A percentile compares a stretch with the other conserved stretches of the same genome.
Conservation (phyloP, 2,797 vertebrate genomes). For the Phalloptychus januarius region DNA sequence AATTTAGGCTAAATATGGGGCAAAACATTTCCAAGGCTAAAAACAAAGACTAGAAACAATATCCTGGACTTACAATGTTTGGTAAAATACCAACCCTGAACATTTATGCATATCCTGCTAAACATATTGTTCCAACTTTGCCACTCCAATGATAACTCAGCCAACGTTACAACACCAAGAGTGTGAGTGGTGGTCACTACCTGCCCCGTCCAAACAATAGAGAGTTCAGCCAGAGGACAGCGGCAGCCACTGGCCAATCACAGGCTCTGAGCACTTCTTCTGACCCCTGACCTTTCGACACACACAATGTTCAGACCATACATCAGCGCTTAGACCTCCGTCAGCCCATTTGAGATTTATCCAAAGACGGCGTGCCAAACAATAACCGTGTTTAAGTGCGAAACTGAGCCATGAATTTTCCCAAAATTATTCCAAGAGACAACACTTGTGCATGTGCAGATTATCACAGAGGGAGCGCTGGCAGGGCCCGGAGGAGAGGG, state of each 20-base stretch:
- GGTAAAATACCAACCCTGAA: not conserved
- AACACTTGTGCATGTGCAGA: conserved; percentile 45
- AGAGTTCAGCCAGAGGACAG: conserved; percentile 94
- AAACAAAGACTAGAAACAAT: not conserved
- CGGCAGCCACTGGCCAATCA: conserved; percentile 91
- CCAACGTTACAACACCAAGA: conserved; percentile 59
- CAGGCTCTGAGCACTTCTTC: conserved; percentile 79
- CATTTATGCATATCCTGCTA: conserved; percentile 43
- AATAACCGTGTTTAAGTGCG: conserved; percentile 68
- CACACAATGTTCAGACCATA: conserved; percentile 80
- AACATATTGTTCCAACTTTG: conserved; percentile 53
- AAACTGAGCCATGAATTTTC: conserved; percentile 56
- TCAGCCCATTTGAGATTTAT: conserved; percentile 57
- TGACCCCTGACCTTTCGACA: conserved; percentile 84
- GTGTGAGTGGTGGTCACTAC: conserved; percentile 79
- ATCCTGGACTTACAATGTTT: not conserved
- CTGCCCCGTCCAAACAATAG: conserved; percentile 82
- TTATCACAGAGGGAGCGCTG: conserved; percentile 46
- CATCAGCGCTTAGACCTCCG: conserved; percentile 71
- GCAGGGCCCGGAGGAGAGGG: conserved; percentile 30
- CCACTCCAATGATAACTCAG: conserved; percentile 47
- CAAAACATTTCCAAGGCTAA: not conserved
- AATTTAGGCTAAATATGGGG: not conserved
- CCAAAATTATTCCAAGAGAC: conserved; percentile 58
- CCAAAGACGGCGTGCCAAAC: conserved; percentile 65